phyloP scores from a whole-genome alignment of 92 coral and sea anemone genomes.

The Zoanthus sansibaricus region DNA sequence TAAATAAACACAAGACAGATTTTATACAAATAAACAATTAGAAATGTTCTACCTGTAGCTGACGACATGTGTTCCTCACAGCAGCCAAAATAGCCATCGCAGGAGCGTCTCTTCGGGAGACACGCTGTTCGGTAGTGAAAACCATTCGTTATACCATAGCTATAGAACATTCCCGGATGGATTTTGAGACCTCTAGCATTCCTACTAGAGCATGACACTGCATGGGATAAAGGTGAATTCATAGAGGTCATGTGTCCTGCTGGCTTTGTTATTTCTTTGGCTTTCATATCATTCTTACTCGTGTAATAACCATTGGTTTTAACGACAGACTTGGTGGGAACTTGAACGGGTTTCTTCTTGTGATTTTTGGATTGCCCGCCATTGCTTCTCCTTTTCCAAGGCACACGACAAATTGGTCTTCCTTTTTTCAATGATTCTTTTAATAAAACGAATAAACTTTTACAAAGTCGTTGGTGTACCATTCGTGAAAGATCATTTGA shows the following conservation, averaged over 20 bases:
- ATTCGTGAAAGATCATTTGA: no score
- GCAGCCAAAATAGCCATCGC: constrained; percentile 44
- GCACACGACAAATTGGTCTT: constrained; percentile 30
- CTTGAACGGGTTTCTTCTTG: constrained; percentile 19
- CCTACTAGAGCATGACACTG: constrained; percentile 28
- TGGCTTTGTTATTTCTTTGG: neutral
- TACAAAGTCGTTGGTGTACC: no score
- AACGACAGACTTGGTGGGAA: constrained; percentile 12
- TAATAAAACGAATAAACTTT: neutral
- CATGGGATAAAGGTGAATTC: constrained; percentile 5
- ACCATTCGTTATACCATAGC: constrained; percentile 32
- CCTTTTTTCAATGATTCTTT: constrained; percentile 40
- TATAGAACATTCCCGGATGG: constrained; percentile 43
- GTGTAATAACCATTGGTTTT: constrained; percentile 8
- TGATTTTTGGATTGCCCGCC: constrained; percentile 13
- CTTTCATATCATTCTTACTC: constrained; percentile 3
- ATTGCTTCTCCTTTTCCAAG: constrained; percentile 34
- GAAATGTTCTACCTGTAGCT: neutral
- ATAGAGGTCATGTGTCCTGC: constrained; percentile 14
- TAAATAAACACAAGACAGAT: no score
- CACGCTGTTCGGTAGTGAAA: constrained; percentile 37
- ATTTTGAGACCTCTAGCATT: constrained; percentile 34
- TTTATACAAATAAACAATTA: no score
- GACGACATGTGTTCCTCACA: constrained; percentile 21
- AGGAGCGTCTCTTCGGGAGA: constrained; percentile 41